A percentile compares a stretch with the other conserved stretches of the same genome.
These are phyloP conservation scores for Phengaris alcon DNA, from an alignment of 2,888 invertebrate genomes.

Conservation along the genomic window DNA sequence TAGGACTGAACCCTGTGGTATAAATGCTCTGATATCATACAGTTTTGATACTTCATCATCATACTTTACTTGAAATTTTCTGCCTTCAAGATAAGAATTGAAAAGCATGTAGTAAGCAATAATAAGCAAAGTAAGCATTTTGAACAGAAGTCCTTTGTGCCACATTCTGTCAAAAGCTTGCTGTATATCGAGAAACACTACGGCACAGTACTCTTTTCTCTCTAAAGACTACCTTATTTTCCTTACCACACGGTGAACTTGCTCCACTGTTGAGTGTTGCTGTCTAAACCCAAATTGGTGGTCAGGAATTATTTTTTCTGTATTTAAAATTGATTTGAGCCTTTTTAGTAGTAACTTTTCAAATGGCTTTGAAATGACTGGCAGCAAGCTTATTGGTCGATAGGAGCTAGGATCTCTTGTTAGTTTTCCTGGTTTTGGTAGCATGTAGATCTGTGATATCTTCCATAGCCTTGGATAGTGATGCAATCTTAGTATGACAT, in stretches of 20 bases:
- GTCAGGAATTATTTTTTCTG: conserved; percentile 33
- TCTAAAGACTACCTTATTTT: too few species aligned
- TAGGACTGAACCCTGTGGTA: background rate
- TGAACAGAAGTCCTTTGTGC: too few species aligned
- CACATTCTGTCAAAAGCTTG: too few species aligned
- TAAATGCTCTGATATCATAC: too few species aligned
- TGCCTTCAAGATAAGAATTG: too few species aligned
- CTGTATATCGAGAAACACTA: too few species aligned
- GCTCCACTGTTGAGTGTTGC: conserved; percentile 36
- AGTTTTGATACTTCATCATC: too few species aligned
- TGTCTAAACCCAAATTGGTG: conserved; percentile 39
- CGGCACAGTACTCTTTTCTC: too few species aligned
- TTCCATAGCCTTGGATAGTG: background rate
- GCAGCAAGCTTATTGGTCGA: background rate
- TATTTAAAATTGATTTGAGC: conserved; percentile 30
- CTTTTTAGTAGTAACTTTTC: conserved; percentile 32
- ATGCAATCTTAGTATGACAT: background rate
- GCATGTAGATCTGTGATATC: background rate
- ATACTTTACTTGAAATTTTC: too few species aligned
- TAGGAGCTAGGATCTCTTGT: conserved; percentile 2
- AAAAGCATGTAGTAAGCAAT: too few species aligned
- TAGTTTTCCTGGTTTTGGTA: background rate
- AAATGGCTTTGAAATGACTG: conserved; percentile 35
- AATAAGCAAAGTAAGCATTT: too few species aligned
- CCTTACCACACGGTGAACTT: conserved; percentile 35